Evolutionary conservation across 2,113 vertebrate genomes (phyloP).

Genomic region (Butorides virescens): DNA sequence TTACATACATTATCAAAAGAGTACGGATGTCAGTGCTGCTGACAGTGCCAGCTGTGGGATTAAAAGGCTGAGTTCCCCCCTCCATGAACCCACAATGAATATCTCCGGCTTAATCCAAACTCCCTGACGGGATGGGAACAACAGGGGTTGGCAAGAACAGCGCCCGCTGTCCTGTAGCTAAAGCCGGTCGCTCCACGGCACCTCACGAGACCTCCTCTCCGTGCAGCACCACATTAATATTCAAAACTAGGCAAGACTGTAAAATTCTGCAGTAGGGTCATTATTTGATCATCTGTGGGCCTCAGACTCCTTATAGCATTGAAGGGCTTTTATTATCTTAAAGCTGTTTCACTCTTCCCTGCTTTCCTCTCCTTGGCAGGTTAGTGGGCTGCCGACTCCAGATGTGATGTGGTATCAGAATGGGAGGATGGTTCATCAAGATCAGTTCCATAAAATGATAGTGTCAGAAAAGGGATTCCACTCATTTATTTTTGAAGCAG

Average conservation of each 20-base stretch:
- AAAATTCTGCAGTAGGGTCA: background rate
- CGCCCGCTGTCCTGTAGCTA: background rate
- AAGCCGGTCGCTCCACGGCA: background rate
- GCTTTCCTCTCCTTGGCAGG: conserved; percentile 71
- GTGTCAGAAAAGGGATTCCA: conserved; percentile 94
- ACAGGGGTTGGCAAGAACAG: background rate
- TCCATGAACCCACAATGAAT: background rate
- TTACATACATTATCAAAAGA: background rate
- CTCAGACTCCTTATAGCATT: background rate
- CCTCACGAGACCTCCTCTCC: background rate
- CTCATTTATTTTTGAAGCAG: conserved; percentile 93
- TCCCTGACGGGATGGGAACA: background rate
- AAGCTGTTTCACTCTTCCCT: background rate
- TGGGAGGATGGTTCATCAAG: conserved; percentile 88
- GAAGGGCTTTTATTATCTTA: background rate
- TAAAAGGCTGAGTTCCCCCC: background rate
- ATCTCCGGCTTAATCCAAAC: background rate
- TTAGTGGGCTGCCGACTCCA: conserved; percentile 88
- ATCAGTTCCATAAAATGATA: conserved; percentile 95
- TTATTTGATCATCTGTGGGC: background rate
- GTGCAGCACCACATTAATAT: background rate
- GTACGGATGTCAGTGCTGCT: background rate
- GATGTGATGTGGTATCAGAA: conserved; percentile 94
- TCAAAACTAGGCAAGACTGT: background rate
- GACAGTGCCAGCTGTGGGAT: background rate